phyloP scores from a whole-genome alignment of 2,113 vertebrate species.

The Festucalex cinctus region DNA sequence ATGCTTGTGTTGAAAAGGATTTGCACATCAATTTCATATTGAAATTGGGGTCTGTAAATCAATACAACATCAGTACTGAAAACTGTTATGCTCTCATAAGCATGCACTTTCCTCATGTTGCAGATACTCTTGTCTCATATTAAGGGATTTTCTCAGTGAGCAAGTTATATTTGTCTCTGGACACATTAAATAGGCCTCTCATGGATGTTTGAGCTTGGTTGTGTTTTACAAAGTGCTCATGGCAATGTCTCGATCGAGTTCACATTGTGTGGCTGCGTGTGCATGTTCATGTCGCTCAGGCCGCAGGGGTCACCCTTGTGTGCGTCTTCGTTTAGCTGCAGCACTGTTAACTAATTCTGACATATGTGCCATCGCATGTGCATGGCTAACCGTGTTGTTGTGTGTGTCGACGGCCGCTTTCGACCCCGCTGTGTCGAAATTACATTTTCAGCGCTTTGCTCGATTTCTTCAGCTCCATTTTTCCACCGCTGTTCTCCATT shows the following conservation, averaged over 20 bases:
- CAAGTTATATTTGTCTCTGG: conserved; percentile 42
- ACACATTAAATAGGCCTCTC: conserved; percentile 36
- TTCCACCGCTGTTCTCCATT: conserved; percentile 39
- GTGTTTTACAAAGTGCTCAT: conserved; percentile 10
- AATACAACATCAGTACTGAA: too few species aligned
- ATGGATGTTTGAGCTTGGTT: conserved; percentile 14
- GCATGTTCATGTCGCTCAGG: conserved; percentile 6
- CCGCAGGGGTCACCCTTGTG: conserved; percentile 26
- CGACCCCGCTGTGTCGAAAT: conserved; percentile 32
- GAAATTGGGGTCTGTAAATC: too few species aligned
- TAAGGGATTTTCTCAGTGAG: conserved; percentile 42
- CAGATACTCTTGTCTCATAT: conserved; percentile 39
- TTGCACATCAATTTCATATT: too few species aligned
- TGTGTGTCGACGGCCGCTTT: conserved; percentile 32
- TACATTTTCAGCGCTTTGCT: conserved; percentile 57
- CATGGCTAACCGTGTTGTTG: conserved; percentile 5
- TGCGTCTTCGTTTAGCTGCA: conserved; percentile 15
- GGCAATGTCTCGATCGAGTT: conserved; percentile 7
- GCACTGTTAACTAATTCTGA: conserved; percentile 30
- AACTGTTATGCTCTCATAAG: conserved; percentile 44
- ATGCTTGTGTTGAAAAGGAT: too few species aligned
- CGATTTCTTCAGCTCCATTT: conserved; percentile 15
- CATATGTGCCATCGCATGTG: conserved; percentile 13
- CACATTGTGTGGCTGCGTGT: conserved; percentile 3
- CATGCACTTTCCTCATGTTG: conserved; percentile 52